Conservation (phyloP, 2,888 invertebrate genomes). For the Hypselothyrea guttata region DNA sequence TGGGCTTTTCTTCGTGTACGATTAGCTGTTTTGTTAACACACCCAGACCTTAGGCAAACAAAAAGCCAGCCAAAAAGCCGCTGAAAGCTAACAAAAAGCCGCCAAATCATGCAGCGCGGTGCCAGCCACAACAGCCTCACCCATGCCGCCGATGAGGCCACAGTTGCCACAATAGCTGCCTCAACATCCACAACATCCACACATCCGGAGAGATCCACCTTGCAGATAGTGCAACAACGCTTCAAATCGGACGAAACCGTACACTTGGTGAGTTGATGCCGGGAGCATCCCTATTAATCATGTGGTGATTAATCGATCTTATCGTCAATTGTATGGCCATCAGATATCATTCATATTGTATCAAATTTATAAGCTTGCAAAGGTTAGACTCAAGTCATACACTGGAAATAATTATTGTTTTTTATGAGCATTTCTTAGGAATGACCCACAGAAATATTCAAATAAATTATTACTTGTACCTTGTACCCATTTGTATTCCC, state of each 20-base stretch:
- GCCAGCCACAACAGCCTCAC: conserved; percentile 4
- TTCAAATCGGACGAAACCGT: conserved; percentile 80
- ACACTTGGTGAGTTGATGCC: conserved; percentile 68
- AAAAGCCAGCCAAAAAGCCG: conserved; percentile 4
- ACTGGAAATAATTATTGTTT: too few species aligned
- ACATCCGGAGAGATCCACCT: conserved; percentile 34
- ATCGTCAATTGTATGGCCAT: background rate
- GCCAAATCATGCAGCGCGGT: conserved; percentile 42
- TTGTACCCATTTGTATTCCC: too few species aligned
- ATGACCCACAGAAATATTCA: too few species aligned
- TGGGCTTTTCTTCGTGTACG: too few species aligned
- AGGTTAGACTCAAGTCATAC: too few species aligned
- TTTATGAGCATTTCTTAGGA: too few species aligned
- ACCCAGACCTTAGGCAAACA: conserved; percentile 11
- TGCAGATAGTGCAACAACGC: conserved; percentile 79
- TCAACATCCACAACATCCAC: background rate
- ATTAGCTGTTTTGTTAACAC: background rate
- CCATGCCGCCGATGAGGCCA: conserved; percentile 9
- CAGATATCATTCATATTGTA: background rate
- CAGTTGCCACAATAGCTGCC: conserved; percentile 3
- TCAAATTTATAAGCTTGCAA: background rate
- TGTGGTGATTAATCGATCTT: conserved; percentile 21
- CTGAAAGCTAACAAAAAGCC: conserved; percentile 9
- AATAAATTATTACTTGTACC: too few species aligned
- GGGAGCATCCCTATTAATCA: background rate